Conservation (phyloP, 2,797 vertebrate species). For the Channallabes apus region DNA sequence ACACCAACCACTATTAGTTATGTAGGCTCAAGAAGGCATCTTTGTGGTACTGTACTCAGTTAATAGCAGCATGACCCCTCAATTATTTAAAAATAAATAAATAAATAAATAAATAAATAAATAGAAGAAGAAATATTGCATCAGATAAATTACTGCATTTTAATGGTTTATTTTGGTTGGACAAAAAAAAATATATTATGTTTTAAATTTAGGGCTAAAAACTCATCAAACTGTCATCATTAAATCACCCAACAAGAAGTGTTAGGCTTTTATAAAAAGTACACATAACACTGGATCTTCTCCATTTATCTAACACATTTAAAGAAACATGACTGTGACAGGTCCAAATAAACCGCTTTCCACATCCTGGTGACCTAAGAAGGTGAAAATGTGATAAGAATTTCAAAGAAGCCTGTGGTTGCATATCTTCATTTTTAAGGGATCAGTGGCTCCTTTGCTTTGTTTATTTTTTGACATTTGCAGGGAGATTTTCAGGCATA, state of each 20-base stretch:
- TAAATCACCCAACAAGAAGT: background rate
- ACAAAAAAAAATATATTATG: background rate
- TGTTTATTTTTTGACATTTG: conserved; percentile 63
- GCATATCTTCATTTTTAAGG: conserved; percentile 54
- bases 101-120: too few species aligned
- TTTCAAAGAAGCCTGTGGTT: conserved; percentile 52
- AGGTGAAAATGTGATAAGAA: conserved; percentile 45
- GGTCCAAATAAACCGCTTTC: conserved; percentile 26
- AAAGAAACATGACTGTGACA: conserved; percentile 3
- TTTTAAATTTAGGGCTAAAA: background rate
- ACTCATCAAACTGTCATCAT: background rate
- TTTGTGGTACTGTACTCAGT: background rate
- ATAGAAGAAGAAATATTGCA: background rate
- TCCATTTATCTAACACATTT: background rate
- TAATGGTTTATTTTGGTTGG: background rate
- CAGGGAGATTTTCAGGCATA: conserved; percentile 52
- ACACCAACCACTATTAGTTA: background rate
- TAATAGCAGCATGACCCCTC: background rate
- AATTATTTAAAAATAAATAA: too few species aligned
- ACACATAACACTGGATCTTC: background rate
- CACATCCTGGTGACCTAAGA: conserved; percentile 50
- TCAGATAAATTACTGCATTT: background rate
- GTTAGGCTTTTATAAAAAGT: background rate
- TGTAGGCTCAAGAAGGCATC: background rate
- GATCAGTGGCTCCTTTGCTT: conserved; percentile 41